Percentiles rank a stretch among this genome's conserved stretches.
These are phyloP conservation scores for Bradynema listronoti DNA, from an alignment of 1,140 invertebrate species.

Conservation along the genomic window DNA sequence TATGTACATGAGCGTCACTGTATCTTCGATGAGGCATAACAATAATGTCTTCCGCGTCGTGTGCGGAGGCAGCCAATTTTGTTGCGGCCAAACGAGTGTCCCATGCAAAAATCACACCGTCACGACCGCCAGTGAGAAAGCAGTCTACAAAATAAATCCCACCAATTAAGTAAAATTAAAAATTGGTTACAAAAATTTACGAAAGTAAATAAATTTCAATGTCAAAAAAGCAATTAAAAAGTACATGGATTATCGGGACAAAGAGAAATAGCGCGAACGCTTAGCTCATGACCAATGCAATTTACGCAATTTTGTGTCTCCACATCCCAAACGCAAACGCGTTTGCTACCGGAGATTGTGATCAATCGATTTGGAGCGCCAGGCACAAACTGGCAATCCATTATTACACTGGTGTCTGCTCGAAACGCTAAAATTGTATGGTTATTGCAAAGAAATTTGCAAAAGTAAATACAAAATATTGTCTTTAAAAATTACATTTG, in stretches of 20 bases:
- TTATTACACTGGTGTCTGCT: slow-evolving; percentile 19
- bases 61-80: not conserved
- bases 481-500: slow-evolving; percentile 4
- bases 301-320: slow-evolving; percentile 6
- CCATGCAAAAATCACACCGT: slow-evolving; percentile 26
- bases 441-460: too few relatives aligned
- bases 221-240: not conserved
- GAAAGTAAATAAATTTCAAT: not conserved
- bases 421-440: slow-evolving; percentile 18
- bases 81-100: slow-evolving; percentile 11
- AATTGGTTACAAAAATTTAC: too few relatives aligned
- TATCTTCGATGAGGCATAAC: slow-evolving; percentile 10
- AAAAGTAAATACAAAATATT: slow-evolving; percentile 10
- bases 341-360: slow-evolving; percentile 15
- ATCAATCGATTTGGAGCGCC: slow-evolving; percentile 6
- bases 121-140: slow-evolving; percentile 25
- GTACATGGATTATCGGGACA: slow-evolving; percentile 18
- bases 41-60: not conserved
- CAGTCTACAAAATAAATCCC: slow-evolving; percentile 17
- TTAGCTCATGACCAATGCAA: slow-evolving; percentile 16
- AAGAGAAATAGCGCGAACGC: slow-evolving; percentile 7
- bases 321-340: slow-evolving; percentile 23
- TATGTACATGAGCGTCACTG: slow-evolving; percentile 2
- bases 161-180: not conserved
- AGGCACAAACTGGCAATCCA: slow-evolving; percentile 28